phyloP scores from a whole-genome alignment of 2,113 vertebrate species.

The Chascanopsetta lugubris region DNA sequence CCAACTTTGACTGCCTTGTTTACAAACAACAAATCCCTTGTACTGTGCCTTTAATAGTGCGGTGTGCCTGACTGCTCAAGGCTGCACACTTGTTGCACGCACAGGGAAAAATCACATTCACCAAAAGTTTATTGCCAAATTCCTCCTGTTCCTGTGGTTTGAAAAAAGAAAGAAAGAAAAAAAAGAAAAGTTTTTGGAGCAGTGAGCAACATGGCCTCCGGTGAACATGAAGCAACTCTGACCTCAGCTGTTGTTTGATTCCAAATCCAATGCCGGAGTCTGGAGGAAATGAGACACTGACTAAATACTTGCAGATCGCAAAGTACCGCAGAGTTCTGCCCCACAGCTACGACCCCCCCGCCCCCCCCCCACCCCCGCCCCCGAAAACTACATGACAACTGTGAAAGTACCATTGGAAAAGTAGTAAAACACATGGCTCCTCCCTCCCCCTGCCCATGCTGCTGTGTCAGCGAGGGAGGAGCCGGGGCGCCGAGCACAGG shows the following conservation, averaged over 20 bases:
- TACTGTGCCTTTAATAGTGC: no score
- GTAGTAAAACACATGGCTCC: constrained; percentile 40
- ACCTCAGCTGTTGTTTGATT: not conserved
- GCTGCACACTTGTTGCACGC: no score
- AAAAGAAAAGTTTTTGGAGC: not conserved
- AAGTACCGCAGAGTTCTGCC: constrained; percentile 4
- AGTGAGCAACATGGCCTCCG: not conserved
- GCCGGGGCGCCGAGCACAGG: constrained; percentile 39
- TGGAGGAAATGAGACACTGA: constrained; percentile 30
- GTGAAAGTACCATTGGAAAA: constrained; percentile 59
- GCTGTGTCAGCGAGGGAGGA: constrained; percentile 51
- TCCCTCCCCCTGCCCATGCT: constrained; percentile 36
- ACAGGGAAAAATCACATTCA: no score
- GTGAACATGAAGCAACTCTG: not conserved
- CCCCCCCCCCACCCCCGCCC: no score
- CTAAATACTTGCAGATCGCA: constrained; percentile 42
- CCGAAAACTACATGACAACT: constrained; percentile 56
- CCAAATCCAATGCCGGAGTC: constrained; percentile 2
- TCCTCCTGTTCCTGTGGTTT: no score
- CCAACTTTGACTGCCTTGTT: no score
- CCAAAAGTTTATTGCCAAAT: no score
- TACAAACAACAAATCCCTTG: no score
- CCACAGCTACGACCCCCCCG: constrained; percentile 42
- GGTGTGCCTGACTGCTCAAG: no score
- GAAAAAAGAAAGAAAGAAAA: no score